Evolutionary conservation across 2,888 invertebrate species (phyloP).

Genomic region (Chromoteleia sp.): DNA sequence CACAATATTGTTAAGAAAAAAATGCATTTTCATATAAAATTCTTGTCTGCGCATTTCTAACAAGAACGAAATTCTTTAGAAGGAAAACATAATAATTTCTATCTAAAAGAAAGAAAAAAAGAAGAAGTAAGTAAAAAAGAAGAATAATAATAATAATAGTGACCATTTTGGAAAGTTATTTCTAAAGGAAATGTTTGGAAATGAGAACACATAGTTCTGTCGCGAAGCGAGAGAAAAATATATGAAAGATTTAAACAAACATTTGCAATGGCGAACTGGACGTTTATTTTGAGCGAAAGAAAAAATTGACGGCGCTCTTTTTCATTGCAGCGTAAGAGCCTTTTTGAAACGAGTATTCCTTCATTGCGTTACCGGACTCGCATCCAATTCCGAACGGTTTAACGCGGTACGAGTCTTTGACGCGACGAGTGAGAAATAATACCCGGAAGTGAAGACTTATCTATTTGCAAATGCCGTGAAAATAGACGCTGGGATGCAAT

Average conservation of each 20-base stretch:
- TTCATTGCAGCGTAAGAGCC: background rate
- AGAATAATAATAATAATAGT: no score
- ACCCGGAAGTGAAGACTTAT: constrained; percentile 25
- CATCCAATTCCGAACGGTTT: constrained; percentile 4
- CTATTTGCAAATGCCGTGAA: constrained; percentile 42
- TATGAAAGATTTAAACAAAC: background rate
- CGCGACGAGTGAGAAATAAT: constrained; percentile 9
- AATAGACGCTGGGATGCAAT: constrained; percentile 25
- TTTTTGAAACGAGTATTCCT: constrained; percentile 15
- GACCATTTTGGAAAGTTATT: background rate
- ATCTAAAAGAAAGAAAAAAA: background rate
- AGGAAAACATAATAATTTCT: no score
- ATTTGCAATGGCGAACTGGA: background rate
- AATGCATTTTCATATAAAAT: no score
- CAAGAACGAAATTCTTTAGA: no score
- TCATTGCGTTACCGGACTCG: constrained; percentile 7
- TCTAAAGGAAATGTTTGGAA: background rate
- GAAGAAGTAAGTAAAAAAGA: background rate
- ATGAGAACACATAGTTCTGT: background rate
- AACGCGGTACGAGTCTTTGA: constrained; percentile 1
- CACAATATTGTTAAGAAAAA: no score
- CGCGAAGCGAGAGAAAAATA: background rate
- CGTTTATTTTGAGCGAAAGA: background rate
- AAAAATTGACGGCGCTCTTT: background rate
- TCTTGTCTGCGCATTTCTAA: no score